phyloP scores from a whole-genome alignment of 2,113 vertebrate genomes.

The Astur gentilis region DNA sequence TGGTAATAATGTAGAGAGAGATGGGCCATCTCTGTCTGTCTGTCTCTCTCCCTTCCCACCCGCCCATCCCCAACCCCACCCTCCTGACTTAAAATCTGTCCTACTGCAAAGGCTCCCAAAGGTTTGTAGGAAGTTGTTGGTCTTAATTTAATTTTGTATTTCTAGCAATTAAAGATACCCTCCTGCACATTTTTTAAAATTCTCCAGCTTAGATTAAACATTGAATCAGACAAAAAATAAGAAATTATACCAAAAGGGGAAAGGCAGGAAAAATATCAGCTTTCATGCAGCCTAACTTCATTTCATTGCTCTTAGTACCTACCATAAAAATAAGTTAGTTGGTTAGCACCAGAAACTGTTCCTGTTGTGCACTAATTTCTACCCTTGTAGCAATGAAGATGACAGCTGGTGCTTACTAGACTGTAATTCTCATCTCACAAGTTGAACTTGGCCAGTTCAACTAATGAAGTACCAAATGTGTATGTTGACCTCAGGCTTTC shows the following conservation, averaged over 20 bases:
- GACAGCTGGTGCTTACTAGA: not conserved
- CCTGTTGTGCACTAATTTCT: not conserved
- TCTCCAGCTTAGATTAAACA: not conserved
- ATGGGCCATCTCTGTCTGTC: not conserved
- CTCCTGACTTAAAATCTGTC: not conserved
- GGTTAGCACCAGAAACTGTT: not conserved
- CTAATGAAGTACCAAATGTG: not conserved
- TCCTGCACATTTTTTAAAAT: not conserved
- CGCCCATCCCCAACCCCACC: fast-evolving
- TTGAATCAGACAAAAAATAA: not conserved
- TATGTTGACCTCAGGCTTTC: not conserved
- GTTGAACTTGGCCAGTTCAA: not conserved
- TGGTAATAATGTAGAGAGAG: not conserved
- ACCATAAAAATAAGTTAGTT: not conserved
- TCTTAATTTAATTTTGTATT: not conserved
- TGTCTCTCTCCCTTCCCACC: not conserved
- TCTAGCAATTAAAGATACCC: not conserved
- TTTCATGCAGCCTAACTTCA: not conserved
- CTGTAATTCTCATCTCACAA: not conserved
- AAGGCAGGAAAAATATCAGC: not conserved
- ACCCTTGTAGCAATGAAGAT: not conserved
- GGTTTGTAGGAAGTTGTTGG: not conserved
- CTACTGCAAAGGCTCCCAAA: not conserved
- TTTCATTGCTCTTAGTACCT: not conserved
- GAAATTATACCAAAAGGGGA: not conserved